Evolutionary conservation across 2,888 invertebrate species (phyloP), one percentile per base, ranked within the genome.

Genomic region (Balanococcus diminutus): DNA sequence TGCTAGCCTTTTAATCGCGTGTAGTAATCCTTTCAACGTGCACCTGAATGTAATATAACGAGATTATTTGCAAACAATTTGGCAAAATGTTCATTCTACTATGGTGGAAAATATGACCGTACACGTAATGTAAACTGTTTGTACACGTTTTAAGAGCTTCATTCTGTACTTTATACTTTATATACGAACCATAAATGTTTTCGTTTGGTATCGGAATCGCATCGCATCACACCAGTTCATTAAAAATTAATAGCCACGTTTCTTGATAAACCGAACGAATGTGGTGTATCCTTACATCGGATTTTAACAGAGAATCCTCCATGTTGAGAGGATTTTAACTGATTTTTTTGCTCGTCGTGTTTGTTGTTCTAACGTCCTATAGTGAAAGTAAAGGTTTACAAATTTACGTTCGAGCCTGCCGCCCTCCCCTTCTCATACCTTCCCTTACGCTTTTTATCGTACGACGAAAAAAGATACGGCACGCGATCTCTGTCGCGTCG

Each of bases 191-290:
- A 8, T 56, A 56, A 42, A 51, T 51, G 51, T 51, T 67, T 28
- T 67, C 19, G 56, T 67, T 67, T 67, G 28, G 28, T 31, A 67
- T 67, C 67, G 67, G 28, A 28, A 67, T 67, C 14, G 67, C 16
- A 2, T 14, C 5, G 28, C 14, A 67, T 67, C 14, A 31, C 16
- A 2, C 28, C 5, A 67, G 67, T 67, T 67, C 28, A 28, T 67
- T 67, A 67, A 67, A 67, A 67, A 67, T 67, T 67, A 67, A 4
- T 9, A 67, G 67, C 67, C 67, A 67, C 67, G 67, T 67, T 67
- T 67, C 67, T 67, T 56, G 8, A 19, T 56, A 19, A 2, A 42
- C 14, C 3, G 36, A 36, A 42, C 11, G 42, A 19, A 56, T 19
- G 19, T 56, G 11, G 25, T 28, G 28, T 67, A 67, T 67, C 67